phyloP scores from a whole-genome alignment of 2,797 vertebrate species.

The Parambassis ranga region DNA sequence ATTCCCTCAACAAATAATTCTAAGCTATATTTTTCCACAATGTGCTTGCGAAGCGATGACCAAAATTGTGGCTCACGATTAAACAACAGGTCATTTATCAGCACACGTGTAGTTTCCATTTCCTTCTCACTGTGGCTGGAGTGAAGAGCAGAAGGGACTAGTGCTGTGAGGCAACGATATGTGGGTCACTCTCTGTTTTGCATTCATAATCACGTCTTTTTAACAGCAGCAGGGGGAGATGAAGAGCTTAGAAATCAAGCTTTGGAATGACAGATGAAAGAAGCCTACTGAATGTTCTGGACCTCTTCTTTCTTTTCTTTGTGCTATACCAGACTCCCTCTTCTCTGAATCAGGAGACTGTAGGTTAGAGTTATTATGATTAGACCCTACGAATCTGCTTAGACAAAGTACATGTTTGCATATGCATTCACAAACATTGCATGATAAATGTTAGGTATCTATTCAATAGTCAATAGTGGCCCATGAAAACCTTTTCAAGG shows the following conservation, averaged over 20 bases:
- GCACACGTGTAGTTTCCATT: not conserved
- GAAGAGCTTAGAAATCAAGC: slow-evolving; percentile 43
- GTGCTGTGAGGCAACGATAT: slow-evolving; percentile 22
- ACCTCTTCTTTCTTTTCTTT: slow-evolving; percentile 9
- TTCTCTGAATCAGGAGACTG: slow-evolving; percentile 14
- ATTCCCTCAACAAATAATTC: too few relatives aligned
- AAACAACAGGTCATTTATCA: not conserved
- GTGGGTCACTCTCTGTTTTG: slow-evolving; percentile 57
- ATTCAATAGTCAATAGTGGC: not conserved
- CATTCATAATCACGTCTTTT: slow-evolving; percentile 45
- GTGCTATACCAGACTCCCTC: not conserved
- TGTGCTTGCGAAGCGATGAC: too few relatives aligned
- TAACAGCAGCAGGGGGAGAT: slow-evolving; percentile 51
- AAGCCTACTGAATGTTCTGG: slow-evolving; percentile 14
- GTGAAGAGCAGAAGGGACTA: slow-evolving; percentile 10
- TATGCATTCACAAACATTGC: not conserved
- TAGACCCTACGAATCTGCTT: not conserved
- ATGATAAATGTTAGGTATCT: not conserved
- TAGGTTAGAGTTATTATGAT: slow-evolving; percentile 28
- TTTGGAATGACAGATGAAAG: slow-evolving; percentile 21
- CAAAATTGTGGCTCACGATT: too few relatives aligned
- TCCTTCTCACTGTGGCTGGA: not conserved
- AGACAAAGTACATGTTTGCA: not conserved
- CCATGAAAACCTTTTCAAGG: not conserved
- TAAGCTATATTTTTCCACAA: too few relatives aligned